Percentiles rank a stretch among this genome's conserved stretches.
Evolutionary conservation across 2,888 invertebrate genomes (phyloP).

Genomic region (Opisthograptis luteolata): DNA sequence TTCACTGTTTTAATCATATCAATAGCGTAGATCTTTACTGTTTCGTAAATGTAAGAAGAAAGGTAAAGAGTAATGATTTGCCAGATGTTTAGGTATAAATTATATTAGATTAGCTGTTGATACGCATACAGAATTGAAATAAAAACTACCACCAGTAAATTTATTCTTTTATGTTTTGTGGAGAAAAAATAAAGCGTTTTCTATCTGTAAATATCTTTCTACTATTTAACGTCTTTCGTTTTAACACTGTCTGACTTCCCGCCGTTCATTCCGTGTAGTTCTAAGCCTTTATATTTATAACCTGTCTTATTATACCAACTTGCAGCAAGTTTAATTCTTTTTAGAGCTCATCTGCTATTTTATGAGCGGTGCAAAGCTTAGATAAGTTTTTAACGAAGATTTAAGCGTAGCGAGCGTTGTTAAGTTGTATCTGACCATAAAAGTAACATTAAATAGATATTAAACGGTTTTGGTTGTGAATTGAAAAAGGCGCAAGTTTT

Average conservation of each 20-base stretch:
- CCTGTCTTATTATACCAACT: conserved; percentile 56
- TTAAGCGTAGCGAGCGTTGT: conserved; percentile 19
- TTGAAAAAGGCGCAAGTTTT: too few species aligned
- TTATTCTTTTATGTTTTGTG: too few species aligned
- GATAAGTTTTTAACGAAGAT: conserved; percentile 33
- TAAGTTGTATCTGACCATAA: conserved; percentile 16
- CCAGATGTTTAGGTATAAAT: too few species aligned
- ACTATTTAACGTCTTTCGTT: too few species aligned
- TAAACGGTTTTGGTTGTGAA: too few species aligned
- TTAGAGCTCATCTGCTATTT: conserved; percentile 34
- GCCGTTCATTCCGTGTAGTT: conserved; percentile 33
- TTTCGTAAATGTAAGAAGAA: background rate
- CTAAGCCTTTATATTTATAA: conserved; percentile 62
- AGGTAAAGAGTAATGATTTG: too few species aligned
- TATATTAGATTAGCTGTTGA: too few species aligned
- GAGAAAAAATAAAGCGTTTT: too few species aligned
- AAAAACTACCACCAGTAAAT: too few species aligned
- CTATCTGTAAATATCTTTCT: too few species aligned
- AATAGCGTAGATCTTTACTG: conserved; percentile 29
- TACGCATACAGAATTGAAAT: too few species aligned
- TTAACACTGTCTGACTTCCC: conserved; percentile 28
- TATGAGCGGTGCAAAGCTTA: conserved; percentile 35
- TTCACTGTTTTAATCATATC: conserved; percentile 36
- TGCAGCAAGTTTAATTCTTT: conserved; percentile 44
- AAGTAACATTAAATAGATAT: conserved; percentile 16